Conservation (phyloP, 2,113 vertebrate species). For the Brevimyrus niger region DNA sequence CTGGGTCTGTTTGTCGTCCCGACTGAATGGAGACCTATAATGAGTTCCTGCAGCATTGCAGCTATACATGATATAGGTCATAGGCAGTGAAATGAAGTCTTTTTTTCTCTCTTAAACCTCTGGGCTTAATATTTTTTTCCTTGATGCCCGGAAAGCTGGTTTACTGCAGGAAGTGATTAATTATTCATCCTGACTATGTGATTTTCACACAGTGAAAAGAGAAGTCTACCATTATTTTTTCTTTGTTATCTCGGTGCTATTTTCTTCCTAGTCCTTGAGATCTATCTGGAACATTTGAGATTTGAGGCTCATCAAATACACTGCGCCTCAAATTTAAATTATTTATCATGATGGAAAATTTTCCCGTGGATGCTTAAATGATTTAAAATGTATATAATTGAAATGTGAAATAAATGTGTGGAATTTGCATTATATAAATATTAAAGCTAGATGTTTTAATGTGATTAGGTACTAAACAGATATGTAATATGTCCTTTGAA, state of each 20-base stretch:
- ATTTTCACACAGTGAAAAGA: neutral
- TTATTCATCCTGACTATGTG: neutral
- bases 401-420: conserved; percentile 1
- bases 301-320: neutral
- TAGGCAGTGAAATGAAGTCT: neutral
- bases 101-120: neutral
- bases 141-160: neutral
- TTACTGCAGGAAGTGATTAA: neutral
- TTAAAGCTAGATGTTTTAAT: neutral
- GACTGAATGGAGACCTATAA: neutral
- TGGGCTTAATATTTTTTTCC: neutral
- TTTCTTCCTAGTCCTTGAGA: neutral
- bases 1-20: neutral
- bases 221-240: neutral
- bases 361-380: neutral
- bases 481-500: neutral
- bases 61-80: neutral
- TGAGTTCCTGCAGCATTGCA: neutral
- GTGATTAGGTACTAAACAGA: neutral
- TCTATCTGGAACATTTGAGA: neutral
- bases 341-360: neutral
- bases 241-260: neutral
- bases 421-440: neutral
- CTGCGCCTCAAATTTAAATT: neutral
- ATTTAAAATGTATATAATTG: neutral